Base-by-base conservation (phyloP, 1,140 invertebrate species). In the Mesaphorura yosii region DNA sequence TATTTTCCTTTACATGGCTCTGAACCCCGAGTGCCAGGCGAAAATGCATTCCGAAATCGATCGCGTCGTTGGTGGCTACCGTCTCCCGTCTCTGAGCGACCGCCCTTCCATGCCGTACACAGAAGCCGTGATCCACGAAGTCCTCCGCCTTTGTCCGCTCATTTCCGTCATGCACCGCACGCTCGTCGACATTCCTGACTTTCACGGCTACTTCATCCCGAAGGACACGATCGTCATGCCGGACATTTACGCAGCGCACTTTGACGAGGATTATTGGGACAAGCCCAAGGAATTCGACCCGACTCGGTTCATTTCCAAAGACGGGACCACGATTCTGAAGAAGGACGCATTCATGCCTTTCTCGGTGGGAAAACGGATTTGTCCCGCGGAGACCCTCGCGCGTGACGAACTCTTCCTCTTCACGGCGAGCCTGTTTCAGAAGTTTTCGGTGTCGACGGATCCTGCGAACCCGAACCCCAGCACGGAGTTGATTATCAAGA, bases 11-110 rank as follows among this genome's bases (percentile, higher is more conserved):
- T 48, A 48, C 29, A 12, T 48, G 10, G 10, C 46, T n/a, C 15
- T 7, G 12, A 12, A 10, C 37, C 4, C 12, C 14, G 10, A 37
- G 19, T 19, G 19, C 7, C 87, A 90, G 64, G 75, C 71, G 48
- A 82, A 80, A 67, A 82, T 83, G 0, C 83, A 84, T 53, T 73
- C 77, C 44, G 86, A 91, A 73, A 80, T 91, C 53, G 86, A 89
- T 64, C 65, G 70, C 55, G 75, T 88, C 0, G 72, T 90, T 26
- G 83, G 81, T 0, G 69, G 74, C 51, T 74, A 82, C 26, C 68
- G 82, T 57, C 66, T 77, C 31, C 84, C 84, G 1, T 28, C 42
- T 15, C 25, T 53, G 3, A 15, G 2, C 26, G 41, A 53, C 31
- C 31, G 42, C n/a, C 10, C 10, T 55, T 77, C 75, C 2, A 31